Conservation (phyloP, 2,888 invertebrate species). For the Tillus elongatus region DNA sequence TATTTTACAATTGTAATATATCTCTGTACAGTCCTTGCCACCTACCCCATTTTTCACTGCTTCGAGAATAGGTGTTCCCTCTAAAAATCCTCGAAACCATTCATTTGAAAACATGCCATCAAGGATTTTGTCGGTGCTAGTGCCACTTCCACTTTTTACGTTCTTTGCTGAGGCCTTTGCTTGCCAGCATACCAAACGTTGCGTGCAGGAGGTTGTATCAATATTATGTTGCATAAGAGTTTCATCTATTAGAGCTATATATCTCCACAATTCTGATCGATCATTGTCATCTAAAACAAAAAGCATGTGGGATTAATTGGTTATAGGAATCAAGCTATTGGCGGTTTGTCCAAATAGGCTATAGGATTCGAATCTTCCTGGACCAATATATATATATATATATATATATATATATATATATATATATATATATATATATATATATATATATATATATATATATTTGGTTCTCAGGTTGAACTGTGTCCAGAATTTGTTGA, state of each 20-base stretch:
- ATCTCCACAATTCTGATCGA: slow-evolving; percentile 13
- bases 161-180: slow-evolving; percentile 40
- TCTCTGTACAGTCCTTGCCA: slow-evolving; percentile 39
- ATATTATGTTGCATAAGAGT: slow-evolving; percentile 49
- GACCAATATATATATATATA: too few species aligned
- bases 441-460: too few species aligned
- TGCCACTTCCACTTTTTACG: slow-evolving; percentile 36
- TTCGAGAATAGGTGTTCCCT: slow-evolving; percentile 47
- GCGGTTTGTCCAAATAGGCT: too few species aligned
- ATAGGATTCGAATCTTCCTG: too few species aligned
- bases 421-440: too few species aligned
- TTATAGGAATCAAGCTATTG: too few species aligned
- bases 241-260: slow-evolving; percentile 45
- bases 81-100: slow-evolving; percentile 39
- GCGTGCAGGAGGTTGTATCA: slow-evolving; percentile 53
- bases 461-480: too few species aligned
- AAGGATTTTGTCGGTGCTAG: slow-evolving; percentile 43
- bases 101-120: slow-evolving; percentile 44
- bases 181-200: slow-evolving; percentile 49
- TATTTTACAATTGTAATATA: slow-evolving; percentile 42
- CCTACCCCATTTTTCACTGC: slow-evolving; percentile 45
- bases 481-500: too few species aligned
- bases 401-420: too few species aligned
- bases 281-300: slow-evolving; percentile 18
- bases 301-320: too few species aligned